Conservation (phyloP, 2,113 vertebrate genomes). For the Thunnus maccoyii region DNA sequence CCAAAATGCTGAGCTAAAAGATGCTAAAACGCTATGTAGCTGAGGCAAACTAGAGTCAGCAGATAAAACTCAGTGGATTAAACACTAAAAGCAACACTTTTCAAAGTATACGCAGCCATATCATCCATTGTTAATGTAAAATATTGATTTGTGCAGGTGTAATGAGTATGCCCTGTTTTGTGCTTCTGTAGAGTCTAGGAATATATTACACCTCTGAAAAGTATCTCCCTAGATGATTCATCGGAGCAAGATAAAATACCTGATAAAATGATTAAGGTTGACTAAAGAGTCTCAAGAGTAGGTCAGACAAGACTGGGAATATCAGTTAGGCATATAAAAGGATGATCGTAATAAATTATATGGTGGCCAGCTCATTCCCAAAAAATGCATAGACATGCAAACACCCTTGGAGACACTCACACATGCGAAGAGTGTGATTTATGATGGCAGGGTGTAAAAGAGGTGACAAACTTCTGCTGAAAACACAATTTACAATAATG, state of each 20-base stretch:
- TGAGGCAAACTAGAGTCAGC: no score
- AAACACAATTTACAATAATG: neutral
- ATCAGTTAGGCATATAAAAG: neutral
- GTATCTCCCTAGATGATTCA: neutral
- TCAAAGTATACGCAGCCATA: no score
- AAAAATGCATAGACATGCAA: slow-evolving; percentile 12
- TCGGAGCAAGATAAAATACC: neutral
- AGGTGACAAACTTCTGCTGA: neutral
- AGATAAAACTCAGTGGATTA: no score
- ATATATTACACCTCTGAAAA: neutral
- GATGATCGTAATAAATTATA: neutral
- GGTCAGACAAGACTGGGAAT: neutral
- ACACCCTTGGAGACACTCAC: neutral
- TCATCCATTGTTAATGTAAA: no score
- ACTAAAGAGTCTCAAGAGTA: neutral
- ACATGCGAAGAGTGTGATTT: slow-evolving; percentile 1
- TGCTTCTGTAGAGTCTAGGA: neutral
- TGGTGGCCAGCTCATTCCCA: neutral
- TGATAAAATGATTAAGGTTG: neutral
- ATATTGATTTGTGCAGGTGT: no score
- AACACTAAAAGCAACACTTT: no score
- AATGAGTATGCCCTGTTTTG: no score
- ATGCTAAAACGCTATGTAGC: no score
- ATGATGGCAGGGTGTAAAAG: neutral
- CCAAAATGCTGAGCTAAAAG: no score